A percentile compares a stretch with the other conserved stretches of the same genome.
phyloP scores from a whole-genome alignment of 64 coral and sea anemone species.

The Catalaphyllia jardinei region DNA sequence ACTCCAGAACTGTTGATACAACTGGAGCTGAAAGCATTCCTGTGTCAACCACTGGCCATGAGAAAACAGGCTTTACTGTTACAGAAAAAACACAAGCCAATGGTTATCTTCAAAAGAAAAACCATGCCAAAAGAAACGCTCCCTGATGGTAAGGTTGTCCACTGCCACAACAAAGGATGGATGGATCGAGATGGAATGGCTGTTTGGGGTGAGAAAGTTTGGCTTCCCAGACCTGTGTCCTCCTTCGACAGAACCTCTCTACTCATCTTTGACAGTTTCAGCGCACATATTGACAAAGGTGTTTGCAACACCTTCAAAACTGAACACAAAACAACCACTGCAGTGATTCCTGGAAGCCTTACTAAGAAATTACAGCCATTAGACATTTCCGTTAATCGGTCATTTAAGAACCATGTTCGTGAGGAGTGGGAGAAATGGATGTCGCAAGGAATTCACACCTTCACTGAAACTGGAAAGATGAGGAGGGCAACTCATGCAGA shows the following conservation, averaged over 20 bases:
- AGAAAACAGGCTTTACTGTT: slow-evolving; percentile 67
- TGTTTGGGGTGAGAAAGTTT: too few species aligned
- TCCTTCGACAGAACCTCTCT: slow-evolving; percentile 52
- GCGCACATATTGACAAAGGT: neutral
- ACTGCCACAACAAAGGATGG: slow-evolving; percentile 2
- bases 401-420: slow-evolving; percentile 36
- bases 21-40: slow-evolving; percentile 40
- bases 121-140: neutral
- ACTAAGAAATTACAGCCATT: slow-evolving; percentile 58
- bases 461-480: slow-evolving; percentile 48
- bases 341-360: slow-evolving; percentile 70
- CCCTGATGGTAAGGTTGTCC: neutral
- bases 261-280: slow-evolving; percentile 41
- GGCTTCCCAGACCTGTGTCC: slow-evolving; percentile 6
- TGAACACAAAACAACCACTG: slow-evolving; percentile 48
- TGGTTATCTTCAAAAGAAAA: neutral
- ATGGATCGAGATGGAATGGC: neutral
- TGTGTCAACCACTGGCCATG: slow-evolving; percentile 60
- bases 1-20: slow-evolving; percentile 49
- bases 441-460: slow-evolving; percentile 46
- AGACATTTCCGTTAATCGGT: slow-evolving; percentile 52
- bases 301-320: slow-evolving; percentile 43
- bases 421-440: slow-evolving; percentile 47
- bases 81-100: slow-evolving; percentile 64
- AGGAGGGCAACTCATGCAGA: slow-evolving; percentile 42